A percentile compares a stretch with the other conserved stretches of the same genome.
Evolutionary conservation across 2,113 vertebrate genomes (phyloP).

Genomic region (Ariopsis seemanni): DNA sequence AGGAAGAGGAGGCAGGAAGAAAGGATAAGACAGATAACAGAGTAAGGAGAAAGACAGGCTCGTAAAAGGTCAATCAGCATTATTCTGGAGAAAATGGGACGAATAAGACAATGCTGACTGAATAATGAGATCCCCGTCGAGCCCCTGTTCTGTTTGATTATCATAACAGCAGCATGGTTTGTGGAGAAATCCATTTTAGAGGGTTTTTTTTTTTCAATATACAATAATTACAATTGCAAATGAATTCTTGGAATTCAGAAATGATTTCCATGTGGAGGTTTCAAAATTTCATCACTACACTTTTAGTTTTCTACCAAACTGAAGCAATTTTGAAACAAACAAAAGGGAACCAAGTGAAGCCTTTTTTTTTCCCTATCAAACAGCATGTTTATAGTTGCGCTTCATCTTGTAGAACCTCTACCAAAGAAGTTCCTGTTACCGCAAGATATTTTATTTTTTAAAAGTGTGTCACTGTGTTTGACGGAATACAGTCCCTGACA

Average conservation of each 20-base stretch:
- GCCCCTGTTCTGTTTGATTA: neutral
- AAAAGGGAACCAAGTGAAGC: too few species aligned
- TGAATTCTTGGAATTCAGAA: neutral
- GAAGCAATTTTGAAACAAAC: too few species aligned
- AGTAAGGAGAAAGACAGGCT: constrained; percentile 24
- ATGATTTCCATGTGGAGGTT: neutral
- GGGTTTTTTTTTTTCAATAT: neutral
- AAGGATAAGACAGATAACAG: constrained; percentile 41
- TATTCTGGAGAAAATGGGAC: constrained; percentile 23
- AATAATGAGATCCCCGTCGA: constrained; percentile 47
- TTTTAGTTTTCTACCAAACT: too few species aligned
- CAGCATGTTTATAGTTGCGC: too few species aligned
- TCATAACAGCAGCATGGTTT: neutral
- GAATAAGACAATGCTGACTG: constrained; percentile 24
- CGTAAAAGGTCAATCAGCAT: constrained; percentile 35
- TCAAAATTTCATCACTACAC: neutral
- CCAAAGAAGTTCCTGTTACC: too few species aligned
- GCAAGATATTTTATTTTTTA: too few species aligned
- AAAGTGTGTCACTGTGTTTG: too few species aligned
- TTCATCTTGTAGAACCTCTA: too few species aligned
- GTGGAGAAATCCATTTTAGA: neutral
- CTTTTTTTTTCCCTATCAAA: too few species aligned
- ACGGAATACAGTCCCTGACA: too few species aligned
- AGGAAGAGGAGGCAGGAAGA: constrained; percentile 23
- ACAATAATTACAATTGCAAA: neutral